Base-by-base conservation (phyloP, 1,140 invertebrate species). In the Chironomus tepperi region DNA sequence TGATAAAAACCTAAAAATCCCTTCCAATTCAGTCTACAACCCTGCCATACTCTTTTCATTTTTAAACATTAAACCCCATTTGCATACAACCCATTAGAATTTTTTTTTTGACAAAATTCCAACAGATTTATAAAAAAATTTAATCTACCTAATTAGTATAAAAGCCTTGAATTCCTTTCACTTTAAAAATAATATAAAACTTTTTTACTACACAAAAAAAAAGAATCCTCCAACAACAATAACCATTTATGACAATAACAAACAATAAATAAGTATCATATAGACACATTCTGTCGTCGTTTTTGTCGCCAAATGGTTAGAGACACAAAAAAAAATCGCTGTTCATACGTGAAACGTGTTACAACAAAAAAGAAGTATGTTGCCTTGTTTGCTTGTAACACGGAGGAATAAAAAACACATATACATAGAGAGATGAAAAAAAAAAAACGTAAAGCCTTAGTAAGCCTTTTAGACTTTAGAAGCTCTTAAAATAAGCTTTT, bases 401-500 rank as follows among this genome's bases (percentile, higher is more conserved):
- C 47, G 47, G n/a, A n/a, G 2, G 24, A 34, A 34, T 34, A 34
- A 2, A 34, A 34, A 2, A 34, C 24, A 34, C 24, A 34, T 34
- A 34, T 5, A 34, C 47, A 15, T 15, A 15, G 1, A 57, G 12
- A 57, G 12, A n/a, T 57, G 47, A 57, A 57, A 47, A 47, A 47
- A n/a, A n/a, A 47, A 47, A 57, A n/a, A 57, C 47, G 47, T 5
- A 15, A 57, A 57, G 12, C 47, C 47, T 57, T 57, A 57, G 47
- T 57, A 57, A 57, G 47, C 47, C 47, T 57, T 57, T 57, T 57
- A 57, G 47, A 57, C 47, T 57, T 57, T 57, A n/a, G n/a, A 57
- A 57, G 47, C 47, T 57, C n/a, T 57, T 57, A 57, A 57, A n/a
- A 10, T 42, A 34, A 34, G 15, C 10, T 24, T 24, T 57, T 57